A percentile compares a stretch with the other conserved stretches of the same genome.
Evolutionary conservation across 2,797 vertebrate species (phyloP).

Genomic region (Microtus californicus): DNA sequence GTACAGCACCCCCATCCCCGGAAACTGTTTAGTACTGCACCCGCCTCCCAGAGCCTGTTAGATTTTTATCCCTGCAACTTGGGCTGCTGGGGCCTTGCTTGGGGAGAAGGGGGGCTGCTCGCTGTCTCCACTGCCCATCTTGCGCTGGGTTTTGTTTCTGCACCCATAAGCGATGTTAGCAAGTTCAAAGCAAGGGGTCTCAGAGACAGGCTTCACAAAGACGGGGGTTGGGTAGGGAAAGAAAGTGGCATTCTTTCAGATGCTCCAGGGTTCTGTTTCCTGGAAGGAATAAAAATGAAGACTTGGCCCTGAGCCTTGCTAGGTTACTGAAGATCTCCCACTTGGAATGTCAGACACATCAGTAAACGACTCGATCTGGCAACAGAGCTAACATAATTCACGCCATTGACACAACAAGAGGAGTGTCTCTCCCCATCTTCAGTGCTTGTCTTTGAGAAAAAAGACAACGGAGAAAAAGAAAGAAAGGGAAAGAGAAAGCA

Average conservation of each 20-base stretch:
- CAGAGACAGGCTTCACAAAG: constrained; percentile 88
- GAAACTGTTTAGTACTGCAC: not conserved
- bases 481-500: constrained; percentile 72
- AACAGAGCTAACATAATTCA: constrained; percentile 88
- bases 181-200: constrained; percentile 90
- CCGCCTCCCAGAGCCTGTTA: not conserved
- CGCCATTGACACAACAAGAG: constrained; percentile 83
- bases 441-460: constrained; percentile 82
- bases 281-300: constrained; percentile 77
- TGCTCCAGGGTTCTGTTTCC: constrained; percentile 83
- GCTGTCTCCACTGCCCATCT: not conserved
- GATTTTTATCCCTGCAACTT: not conserved
- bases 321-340: constrained; percentile 93
- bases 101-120: not conserved
- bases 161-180: constrained; percentile 85
- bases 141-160: constrained; percentile 32
- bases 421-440: constrained; percentile 85
- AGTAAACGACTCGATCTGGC: constrained; percentile 81
- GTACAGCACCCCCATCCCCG: not conserved
- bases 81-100: not conserved
- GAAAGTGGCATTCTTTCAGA: constrained; percentile 87
- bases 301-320: constrained; percentile 87
- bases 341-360: constrained; percentile 92
- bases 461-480: constrained; percentile 60
- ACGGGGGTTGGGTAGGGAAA: not conserved